Evolutionary conservation across 1,140 invertebrate genomes (phyloP).

Genomic region (Goniozus legneri): DNA sequence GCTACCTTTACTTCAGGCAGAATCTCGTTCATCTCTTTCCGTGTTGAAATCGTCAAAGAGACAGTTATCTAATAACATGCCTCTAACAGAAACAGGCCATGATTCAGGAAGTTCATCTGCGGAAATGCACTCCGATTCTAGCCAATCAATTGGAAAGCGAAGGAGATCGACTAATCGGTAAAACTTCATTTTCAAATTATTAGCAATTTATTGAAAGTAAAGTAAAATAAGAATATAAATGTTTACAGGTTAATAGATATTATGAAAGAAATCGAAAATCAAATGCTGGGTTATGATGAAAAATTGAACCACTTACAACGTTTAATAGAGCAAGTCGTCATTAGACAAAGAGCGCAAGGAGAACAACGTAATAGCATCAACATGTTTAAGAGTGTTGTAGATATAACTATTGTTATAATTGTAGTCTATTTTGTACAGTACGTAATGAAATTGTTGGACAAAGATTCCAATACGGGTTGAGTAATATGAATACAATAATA

Average conservation of each 20-base stretch:
- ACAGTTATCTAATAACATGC: constrained; percentile 48
- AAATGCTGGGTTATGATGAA: constrained; percentile 42
- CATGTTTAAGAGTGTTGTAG: constrained; percentile 42
- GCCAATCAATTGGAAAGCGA: constrained; percentile 50
- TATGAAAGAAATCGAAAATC: constrained; percentile 45
- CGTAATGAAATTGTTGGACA: constrained; percentile 38
- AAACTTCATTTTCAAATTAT: background rate
- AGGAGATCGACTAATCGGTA: constrained; percentile 42
- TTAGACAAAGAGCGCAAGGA: constrained; percentile 41
- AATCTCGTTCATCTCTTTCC: constrained; percentile 52
- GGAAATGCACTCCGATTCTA: constrained; percentile 52
- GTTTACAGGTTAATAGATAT: constrained; percentile 39
- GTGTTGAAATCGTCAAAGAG: constrained; percentile 52
- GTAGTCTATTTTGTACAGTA: constrained; percentile 46
- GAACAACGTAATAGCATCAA: constrained; percentile 38
- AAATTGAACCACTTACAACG: constrained; percentile 50
- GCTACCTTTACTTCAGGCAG: constrained; percentile 50
- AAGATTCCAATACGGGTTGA: constrained; percentile 19
- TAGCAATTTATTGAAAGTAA: background rate
- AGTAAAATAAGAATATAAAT: background rate
- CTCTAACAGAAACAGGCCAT: constrained; percentile 43
- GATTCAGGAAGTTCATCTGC: constrained; percentile 55
- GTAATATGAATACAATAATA: constrained; percentile 15
- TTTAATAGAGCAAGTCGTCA: constrained; percentile 44
- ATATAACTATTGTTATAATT: constrained; percentile 43